These are phyloP conservation scores for Therioaphis trifolii DNA, from an alignment of 2,888 invertebrate species.

Conservation along the genomic window DNA sequence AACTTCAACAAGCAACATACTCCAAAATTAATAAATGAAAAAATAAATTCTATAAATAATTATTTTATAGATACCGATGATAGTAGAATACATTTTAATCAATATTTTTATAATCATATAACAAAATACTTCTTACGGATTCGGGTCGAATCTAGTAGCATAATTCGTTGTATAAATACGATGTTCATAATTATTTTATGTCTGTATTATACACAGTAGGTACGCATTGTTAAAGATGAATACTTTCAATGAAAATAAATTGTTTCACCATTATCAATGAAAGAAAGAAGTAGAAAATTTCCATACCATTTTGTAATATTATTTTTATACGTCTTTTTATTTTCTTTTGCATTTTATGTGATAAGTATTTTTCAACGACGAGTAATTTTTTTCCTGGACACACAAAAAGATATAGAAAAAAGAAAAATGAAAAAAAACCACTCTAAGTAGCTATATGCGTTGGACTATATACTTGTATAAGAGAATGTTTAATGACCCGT, in stretches of 20 bases:
- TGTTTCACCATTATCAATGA: neutral
- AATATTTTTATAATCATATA: too few relatives aligned
- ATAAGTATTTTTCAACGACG: conserved; percentile 46
- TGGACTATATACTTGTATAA: conserved; percentile 40
- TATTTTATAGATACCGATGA: too few relatives aligned
- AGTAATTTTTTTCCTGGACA: conserved; percentile 38
- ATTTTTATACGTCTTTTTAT: neutral
- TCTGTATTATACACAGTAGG: too few relatives aligned
- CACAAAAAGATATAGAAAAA: conserved; percentile 34
- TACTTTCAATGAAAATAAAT: neutral
- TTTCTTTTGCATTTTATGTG: conserved; percentile 11
- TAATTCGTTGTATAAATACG: too few relatives aligned
- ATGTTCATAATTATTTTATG: too few relatives aligned
- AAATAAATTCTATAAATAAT: too few relatives aligned
- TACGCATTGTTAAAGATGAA: too few relatives aligned
- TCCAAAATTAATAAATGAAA: too few relatives aligned
- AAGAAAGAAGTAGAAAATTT: conserved; percentile 19
- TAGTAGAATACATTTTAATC: too few relatives aligned
- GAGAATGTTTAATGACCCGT: conserved; percentile 61
- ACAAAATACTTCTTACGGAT: too few relatives aligned
- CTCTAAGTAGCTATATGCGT: conserved; percentile 46
- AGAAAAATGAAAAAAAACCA: conserved; percentile 30
- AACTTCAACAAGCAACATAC: too few relatives aligned
- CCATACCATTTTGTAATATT: neutral
- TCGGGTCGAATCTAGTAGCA: too few relatives aligned